Percentiles rank a stretch among this genome's conserved stretches.
These are phyloP conservation scores for Pogonus chalceus DNA, from an alignment of 1,140 invertebrate species.

Conservation along the genomic window DNA sequence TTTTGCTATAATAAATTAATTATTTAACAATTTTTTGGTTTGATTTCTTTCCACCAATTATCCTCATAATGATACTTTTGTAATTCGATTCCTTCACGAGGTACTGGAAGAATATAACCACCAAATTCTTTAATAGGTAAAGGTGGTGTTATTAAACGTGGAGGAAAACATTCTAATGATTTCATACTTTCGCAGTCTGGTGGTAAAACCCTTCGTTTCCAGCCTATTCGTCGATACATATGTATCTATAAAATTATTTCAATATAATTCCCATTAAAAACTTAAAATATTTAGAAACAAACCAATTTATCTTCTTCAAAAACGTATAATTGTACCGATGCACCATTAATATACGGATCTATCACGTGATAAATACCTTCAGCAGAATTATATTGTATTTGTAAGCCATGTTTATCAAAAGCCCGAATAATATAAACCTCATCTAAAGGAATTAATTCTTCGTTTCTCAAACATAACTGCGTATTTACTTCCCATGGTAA, in stretches of 20 bases:
- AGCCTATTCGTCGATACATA: slow-evolving; percentile 44
- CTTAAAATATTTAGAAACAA: not conserved
- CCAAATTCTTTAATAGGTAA: slow-evolving; percentile 42
- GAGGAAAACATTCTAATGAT: slow-evolving; percentile 47
- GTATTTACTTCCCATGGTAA: slow-evolving; percentile 5
- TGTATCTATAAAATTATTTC: slow-evolving; percentile 27
- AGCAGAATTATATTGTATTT: slow-evolving; percentile 3
- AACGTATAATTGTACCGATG: slow-evolving; percentile 1
- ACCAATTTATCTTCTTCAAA: slow-evolving; percentile 9
- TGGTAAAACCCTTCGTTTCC: slow-evolving; percentile 44
- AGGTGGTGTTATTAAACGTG: slow-evolving; percentile 39
- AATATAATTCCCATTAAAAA: not conserved
- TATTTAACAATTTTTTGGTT: slow-evolving; percentile 39
- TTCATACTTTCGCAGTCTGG: slow-evolving; percentile 44
- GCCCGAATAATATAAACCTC: not conserved
- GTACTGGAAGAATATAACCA: slow-evolving; percentile 40
- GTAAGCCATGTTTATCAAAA: slow-evolving; percentile 2
- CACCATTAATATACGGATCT: not conserved
- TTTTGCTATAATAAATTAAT: not conserved
- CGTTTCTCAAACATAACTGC: slow-evolving; percentile 1
- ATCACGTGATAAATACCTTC: slow-evolving; percentile 3
- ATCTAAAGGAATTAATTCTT: slow-evolving; percentile 9
- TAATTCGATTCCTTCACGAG: slow-evolving; percentile 48
- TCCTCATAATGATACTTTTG: slow-evolving; percentile 53
- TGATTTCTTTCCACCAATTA: slow-evolving; percentile 49